Percentiles rank a stretch among this genome's conserved stretches.
phyloP scores from a whole-genome alignment of 1,140 invertebrate species.

The Antheraea mylitta region DNA sequence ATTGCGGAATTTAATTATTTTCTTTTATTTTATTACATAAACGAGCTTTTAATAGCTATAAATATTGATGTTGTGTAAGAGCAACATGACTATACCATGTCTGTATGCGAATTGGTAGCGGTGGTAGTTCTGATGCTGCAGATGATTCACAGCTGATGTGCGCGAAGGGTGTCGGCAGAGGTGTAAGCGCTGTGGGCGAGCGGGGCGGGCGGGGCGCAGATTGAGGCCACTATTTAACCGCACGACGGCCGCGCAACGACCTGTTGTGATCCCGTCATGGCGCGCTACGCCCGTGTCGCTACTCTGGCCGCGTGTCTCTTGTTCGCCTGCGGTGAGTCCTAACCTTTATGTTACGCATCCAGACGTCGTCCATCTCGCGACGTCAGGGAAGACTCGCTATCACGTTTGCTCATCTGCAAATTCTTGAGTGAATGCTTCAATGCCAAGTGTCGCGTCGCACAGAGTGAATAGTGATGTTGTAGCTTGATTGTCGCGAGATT shows the following conservation, averaged over 20 bases:
- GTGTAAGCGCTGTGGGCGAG: conserved; percentile 63
- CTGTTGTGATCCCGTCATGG: conserved; percentile 81
- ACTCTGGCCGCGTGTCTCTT: conserved; percentile 77
- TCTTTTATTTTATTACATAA: too few species aligned
- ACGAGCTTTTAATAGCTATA: too few species aligned
- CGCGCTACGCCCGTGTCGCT: conserved; percentile 79
- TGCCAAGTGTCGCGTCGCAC: conserved; percentile 51
- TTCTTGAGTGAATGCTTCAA: conserved; percentile 58
- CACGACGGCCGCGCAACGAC: conserved; percentile 75
- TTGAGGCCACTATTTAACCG: conserved; percentile 78
- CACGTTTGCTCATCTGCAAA: conserved; percentile 48
- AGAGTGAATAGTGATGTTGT: conserved; percentile 72
- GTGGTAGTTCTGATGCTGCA: conserved; percentile 50
- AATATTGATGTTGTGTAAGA: not conserved
- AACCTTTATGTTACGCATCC: conserved; percentile 72
- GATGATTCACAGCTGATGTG: conserved; percentile 73
- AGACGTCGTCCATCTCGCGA: conserved; percentile 65
- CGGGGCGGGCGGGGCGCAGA: conserved; percentile 71
- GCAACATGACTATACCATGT: not conserved
- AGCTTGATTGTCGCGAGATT: conserved; percentile 56
- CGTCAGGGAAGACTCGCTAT: conserved; percentile 55
- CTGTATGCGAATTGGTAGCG: not conserved
- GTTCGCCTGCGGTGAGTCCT: conserved; percentile 78
- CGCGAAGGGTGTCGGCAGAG: conserved; percentile 69
- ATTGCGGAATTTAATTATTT: too few species aligned